Evolutionary conservation across 2,113 vertebrate species (phyloP), one percentile per base, ranked within the genome.

Genomic region (Nanorana parkeri): DNA sequence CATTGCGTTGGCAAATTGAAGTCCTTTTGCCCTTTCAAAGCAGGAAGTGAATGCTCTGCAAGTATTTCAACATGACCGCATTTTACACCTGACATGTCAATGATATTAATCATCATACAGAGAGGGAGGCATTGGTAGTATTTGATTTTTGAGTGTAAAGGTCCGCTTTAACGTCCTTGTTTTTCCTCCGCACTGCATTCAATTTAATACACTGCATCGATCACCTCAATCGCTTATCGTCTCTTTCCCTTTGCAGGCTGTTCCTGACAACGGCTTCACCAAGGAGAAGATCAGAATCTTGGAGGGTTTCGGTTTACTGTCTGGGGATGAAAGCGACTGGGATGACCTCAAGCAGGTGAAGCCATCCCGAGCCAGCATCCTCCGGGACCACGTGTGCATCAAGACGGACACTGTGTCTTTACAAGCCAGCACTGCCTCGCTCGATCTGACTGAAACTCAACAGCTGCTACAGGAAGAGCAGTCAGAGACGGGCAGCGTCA

Each of bases 261-360:
- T 89, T 69, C 93, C 93, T 86, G 98, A 99, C 68, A 95, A 93
- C 84, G 93, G 89, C 88, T 98, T 97, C 90, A 97, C 94, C 83
- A 98, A 97, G 91, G 97, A 99, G 91, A 99, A 99, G 93, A 96
- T 98, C 90, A 96, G 95, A 85, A 98, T 99, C 1, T 97, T 98
- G 82, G 98, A 99, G 89, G 98, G 97, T 2, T 97, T 99, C 87
- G 97, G 96, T 86, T 95, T 99, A 75, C 93, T 99, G 85, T 96
- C 97, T 66, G 92, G 92, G 24, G 96, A 98, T 0, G 96, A 97
- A 77, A 94, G 96, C 0, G 96, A 97, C 86, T 99, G 97, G 98
- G 97, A 98, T 58, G 96, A 99, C 90, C 93, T 99, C 16, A 97
- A 97, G 87, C 98, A 98, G 91, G 93, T 98, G 86, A 97, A 97